phyloP scores from a whole-genome alignment of 2,113 vertebrate species.

The Mustelus asterias region DNA sequence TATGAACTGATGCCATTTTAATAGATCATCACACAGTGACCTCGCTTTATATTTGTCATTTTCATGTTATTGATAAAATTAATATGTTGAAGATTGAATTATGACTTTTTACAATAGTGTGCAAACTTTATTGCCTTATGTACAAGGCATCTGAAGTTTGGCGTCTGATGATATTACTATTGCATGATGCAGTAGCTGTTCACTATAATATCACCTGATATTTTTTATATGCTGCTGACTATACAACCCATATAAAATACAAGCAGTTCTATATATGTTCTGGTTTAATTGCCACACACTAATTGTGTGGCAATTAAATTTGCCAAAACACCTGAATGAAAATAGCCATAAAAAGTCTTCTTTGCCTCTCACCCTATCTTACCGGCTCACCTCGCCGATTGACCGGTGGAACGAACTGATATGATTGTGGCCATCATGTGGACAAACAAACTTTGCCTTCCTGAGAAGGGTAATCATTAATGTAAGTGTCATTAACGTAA shows the following conservation, averaged over 20 bases:
- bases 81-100: not conserved
- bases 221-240: not conserved
- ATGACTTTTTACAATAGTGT: not conserved
- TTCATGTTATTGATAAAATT: conserved; percentile 14
- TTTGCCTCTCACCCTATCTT: too few species aligned
- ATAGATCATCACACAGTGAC: not conserved
- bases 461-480: not conserved
- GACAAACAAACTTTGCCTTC: not conserved
- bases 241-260: not conserved
- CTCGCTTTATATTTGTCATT: not conserved
- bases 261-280: not conserved
- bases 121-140: not conserved
- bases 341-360: not conserved
- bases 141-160: not conserved
- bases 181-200: not conserved
- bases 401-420: too few species aligned
- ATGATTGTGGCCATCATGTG: too few species aligned
- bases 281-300: not conserved
- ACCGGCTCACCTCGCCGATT: too few species aligned
- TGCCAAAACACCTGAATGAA: not conserved
- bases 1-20: not conserved
- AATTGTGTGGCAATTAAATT: too few species aligned
- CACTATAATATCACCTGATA: not conserved
- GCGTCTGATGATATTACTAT: not conserved
- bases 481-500: not conserved